phyloP scores from a whole-genome alignment of 1,140 invertebrate genomes.

The Neodiprion pinetum region DNA sequence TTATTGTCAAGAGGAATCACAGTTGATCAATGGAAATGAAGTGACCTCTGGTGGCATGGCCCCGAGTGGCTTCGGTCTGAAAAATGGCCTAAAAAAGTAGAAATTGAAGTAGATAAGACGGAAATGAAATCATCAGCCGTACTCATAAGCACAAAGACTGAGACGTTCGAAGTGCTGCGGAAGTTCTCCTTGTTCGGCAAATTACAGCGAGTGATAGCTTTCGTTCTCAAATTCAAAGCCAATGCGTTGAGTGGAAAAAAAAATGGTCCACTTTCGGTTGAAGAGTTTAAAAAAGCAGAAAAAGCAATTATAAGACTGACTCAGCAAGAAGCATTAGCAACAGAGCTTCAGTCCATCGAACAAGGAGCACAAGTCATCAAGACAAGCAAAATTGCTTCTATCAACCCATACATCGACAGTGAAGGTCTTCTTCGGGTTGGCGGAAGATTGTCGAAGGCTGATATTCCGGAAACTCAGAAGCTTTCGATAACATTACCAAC shows the following conservation, averaged over 20 bases:
- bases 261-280: constrained; percentile 10
- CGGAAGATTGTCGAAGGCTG: constrained; percentile 45
- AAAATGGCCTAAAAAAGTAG: constrained; percentile 12
- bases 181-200: constrained; percentile 18
- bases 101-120: constrained; percentile 9
- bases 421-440: constrained; percentile 49
- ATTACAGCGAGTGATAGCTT: constrained; percentile 12
- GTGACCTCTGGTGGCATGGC: constrained; percentile 51
- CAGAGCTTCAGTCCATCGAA: constrained; percentile 7
- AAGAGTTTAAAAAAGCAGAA: constrained; percentile 1
- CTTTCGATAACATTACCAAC: constrained; percentile 50
- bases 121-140: constrained; percentile 10
- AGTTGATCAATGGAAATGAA: constrained; percentile 7
- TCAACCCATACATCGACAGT: constrained; percentile 48
- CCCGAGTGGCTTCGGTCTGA: constrained; percentile 28
- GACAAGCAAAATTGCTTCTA: constrained; percentile 26
- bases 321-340: constrained; percentile 1
- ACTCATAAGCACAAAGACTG: constrained; percentile 10
- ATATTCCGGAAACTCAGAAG: constrained; percentile 40
- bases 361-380: not conserved
- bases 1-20: constrained; percentile 19
- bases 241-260: constrained; percentile 11
- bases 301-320: constrained; percentile 2
- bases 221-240: constrained; percentile 18
- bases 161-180: constrained; percentile 20